phyloP scores from a whole-genome alignment of 2,888 invertebrate genomes.

The Neoascia interrupta region DNA sequence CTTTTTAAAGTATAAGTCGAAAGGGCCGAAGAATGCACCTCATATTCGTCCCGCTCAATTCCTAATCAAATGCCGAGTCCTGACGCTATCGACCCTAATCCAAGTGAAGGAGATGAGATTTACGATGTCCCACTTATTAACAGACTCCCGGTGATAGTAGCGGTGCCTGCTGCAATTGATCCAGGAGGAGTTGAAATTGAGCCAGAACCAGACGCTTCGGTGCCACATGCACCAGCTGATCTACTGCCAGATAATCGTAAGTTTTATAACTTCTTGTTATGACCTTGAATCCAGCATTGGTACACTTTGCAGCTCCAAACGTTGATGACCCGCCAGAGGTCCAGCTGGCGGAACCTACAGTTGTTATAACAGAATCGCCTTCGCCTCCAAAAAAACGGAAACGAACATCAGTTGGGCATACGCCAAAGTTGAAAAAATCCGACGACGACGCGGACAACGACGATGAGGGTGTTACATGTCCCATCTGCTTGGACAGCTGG shows the following conservation, averaged over 20 bases:
- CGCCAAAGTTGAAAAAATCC: conserved; percentile 70
- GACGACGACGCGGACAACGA: conserved; percentile 78
- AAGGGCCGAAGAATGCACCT: too few species aligned
- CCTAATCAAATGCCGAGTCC: conserved; percentile 57
- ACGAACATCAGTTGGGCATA: conserved; percentile 71
- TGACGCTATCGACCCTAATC: conserved; percentile 29
- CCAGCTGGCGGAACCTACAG: too few species aligned
- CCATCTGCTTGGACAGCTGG: conserved; percentile 94
- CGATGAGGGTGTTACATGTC: conserved; percentile 87
- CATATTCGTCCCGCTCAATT: too few species aligned
- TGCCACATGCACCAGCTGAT: not conserved
- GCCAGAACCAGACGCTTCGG: not conserved
- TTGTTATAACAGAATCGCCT: conserved; percentile 71
- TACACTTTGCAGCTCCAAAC: too few species aligned
- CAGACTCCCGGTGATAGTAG: conserved; percentile 22
- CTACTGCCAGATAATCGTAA: conserved; percentile 19
- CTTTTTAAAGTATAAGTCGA: too few species aligned
- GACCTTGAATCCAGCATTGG: too few species aligned
- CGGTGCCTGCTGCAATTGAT: not conserved
- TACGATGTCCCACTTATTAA: conserved; percentile 19
- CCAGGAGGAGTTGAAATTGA: conserved; percentile 3
- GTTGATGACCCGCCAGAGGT: too few species aligned
- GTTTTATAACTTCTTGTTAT: too few species aligned
- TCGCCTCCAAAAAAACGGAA: conserved; percentile 77
- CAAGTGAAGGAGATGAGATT: conserved; percentile 35